Percentiles rank a stretch among this genome's conserved stretches.
Evolutionary conservation across 2,888 invertebrate genomes (phyloP).

Genomic region (Leucoma salicis): DNA sequence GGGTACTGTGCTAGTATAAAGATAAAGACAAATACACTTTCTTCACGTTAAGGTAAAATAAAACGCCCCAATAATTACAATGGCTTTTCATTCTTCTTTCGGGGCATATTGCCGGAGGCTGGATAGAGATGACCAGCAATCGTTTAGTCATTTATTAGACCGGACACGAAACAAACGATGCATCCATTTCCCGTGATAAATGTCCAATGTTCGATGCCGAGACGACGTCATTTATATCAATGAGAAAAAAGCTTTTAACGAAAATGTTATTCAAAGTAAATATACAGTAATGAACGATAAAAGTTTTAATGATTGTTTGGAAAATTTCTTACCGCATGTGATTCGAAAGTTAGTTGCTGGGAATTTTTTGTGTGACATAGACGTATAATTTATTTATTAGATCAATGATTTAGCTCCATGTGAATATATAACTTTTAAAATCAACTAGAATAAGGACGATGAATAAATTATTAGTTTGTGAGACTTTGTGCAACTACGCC

Average conservation of each 20-base stretch:
- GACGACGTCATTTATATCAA: slow-evolving; percentile 74
- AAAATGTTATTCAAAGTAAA: slow-evolving; percentile 53
- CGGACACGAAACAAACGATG: slow-evolving; percentile 48
- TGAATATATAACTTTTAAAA: too few relatives aligned
- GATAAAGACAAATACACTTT: too few relatives aligned
- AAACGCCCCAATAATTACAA: slow-evolving; percentile 7
- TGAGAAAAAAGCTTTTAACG: slow-evolving; percentile 74
- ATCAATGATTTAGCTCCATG: neutral
- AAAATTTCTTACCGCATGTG: slow-evolving; percentile 11
- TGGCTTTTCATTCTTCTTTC: neutral
- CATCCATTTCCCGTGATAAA: slow-evolving; percentile 62
- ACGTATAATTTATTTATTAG: neutral
- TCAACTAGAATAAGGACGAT: too few relatives aligned
- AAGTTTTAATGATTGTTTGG: slow-evolving; percentile 37
- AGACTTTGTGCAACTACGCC: too few relatives aligned
- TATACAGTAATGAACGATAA: slow-evolving; percentile 44
- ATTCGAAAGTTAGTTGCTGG: slow-evolving; percentile 16
- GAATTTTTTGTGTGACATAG: slow-evolving; percentile 2
- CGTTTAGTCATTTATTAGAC: slow-evolving; percentile 42
- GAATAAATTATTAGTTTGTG: too few relatives aligned
- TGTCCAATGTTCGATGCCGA: slow-evolving; percentile 52
- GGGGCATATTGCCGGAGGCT: slow-evolving; percentile 9
- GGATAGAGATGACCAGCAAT: slow-evolving; percentile 47
- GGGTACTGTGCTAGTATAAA: too few relatives aligned
- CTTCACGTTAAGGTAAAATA: neutral